phyloP scores from a whole-genome alignment of 1,140 invertebrate genomes.

The Orius insidiosus region DNA sequence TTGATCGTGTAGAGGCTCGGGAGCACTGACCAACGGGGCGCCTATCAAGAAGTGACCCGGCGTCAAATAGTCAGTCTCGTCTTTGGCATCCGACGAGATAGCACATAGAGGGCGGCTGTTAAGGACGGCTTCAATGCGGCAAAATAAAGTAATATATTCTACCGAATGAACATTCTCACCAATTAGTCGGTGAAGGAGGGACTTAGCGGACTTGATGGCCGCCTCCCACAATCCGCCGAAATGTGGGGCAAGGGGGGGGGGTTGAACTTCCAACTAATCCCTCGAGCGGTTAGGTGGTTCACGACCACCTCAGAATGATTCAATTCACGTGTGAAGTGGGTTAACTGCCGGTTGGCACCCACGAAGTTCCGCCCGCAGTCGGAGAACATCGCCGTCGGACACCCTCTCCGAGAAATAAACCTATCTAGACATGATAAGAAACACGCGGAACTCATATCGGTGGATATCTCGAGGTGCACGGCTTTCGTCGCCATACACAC shows the following conservation, averaged over 20 bases:
- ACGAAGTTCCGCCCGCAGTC: constrained; percentile 26
- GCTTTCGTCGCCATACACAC: constrained; percentile 15
- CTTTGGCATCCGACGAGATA: too few relatives aligned
- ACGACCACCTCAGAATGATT: neutral
- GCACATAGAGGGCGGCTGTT: constrained; percentile 19
- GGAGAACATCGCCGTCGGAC: constrained; percentile 17
- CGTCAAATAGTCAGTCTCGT: too few relatives aligned
- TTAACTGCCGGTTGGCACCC: constrained; percentile 15
- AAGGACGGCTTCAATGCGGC: constrained; percentile 19
- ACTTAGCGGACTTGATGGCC: too few relatives aligned
- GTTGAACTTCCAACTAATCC: constrained; percentile 15
- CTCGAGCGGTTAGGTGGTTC: neutral
- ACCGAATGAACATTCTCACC: constrained; percentile 16
- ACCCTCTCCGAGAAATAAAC: constrained; percentile 22
- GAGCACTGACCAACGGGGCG: too few relatives aligned
- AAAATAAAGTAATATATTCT: constrained; percentile 16
- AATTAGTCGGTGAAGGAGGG: constrained; percentile 19
- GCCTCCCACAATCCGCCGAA: constrained; percentile 26
- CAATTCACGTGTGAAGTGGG: neutral
- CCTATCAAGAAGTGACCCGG: too few relatives aligned
- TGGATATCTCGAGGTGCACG: constrained; percentile 21
- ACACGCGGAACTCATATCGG: constrained; percentile 16
- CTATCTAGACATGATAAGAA: constrained; percentile 21
- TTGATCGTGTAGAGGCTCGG: too few relatives aligned
- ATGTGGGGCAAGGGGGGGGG: constrained; percentile 22